Base-by-base conservation (phyloP, 2,888 invertebrate species). In the Priocnemis perturbator region DNA sequence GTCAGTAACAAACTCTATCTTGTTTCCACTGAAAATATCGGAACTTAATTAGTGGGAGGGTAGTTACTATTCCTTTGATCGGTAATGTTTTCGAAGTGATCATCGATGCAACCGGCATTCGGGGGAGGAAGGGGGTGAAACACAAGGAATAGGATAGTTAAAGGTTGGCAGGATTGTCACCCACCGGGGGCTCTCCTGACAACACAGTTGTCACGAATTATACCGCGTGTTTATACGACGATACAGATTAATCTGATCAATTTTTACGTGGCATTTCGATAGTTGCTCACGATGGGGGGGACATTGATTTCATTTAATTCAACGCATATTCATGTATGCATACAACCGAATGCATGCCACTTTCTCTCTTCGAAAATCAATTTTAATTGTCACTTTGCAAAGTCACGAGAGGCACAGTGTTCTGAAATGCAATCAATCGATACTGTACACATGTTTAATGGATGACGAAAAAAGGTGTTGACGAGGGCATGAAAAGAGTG, bases 91-190 rank as follows among this genome's bases (percentile, higher is more conserved):
- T 74, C 82, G 82, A 84, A 79, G 80, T 81, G 84, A 83, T 85
- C 77, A 81, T 81, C 82, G 82, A 86, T 87, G 87, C 83, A 82
- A 78, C 85, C 86, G 86, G 83, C 84, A 86, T 87, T 87, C 87
- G 87, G 85, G 86, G 89, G 88, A 86, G 89, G 89, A 83, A 84
- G 79, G 83, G 83, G 88, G 86, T 87, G 81, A 85, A 87, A 88
- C 87, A 88, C 86, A 85, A 83, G 88, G 88, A 87, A 79, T 69
- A 82, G 87, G 87, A 86, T 76, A 69, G 77, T 84, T 80, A 81
- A 81, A 77, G 81, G 82, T 76, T 79, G 79, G 77, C 78, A 80
- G 78, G 83, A 81, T 79, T 81, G 81, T 83, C 82, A 81, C 83
- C 84, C 81, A 84, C 78, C 74, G 81, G 76, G 83, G 79, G 81